Conservation (phyloP, 2,888 invertebrate genomes). For the Metacarcinus magister region DNA sequence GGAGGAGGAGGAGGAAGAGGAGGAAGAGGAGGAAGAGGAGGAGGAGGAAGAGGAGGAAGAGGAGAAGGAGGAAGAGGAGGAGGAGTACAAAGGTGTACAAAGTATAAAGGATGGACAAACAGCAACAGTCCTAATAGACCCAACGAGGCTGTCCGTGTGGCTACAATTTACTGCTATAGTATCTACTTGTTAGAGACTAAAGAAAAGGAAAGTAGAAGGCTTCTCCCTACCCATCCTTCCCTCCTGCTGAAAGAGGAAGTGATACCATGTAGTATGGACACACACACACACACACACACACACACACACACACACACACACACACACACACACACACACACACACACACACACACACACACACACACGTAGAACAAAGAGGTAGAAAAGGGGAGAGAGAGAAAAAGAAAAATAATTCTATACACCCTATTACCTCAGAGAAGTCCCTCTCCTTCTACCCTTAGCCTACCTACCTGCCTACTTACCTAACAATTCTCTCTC, state of each 20-base stretch:
- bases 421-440: not conserved
- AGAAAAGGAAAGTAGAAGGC: no score
- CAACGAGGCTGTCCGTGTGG: no score
- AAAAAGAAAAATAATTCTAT: not conserved
- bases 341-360: no score
- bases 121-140: no score
- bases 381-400: not conserved
- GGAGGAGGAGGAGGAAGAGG: not conserved
- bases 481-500: conserved; percentile 43
- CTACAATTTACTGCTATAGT: no score
- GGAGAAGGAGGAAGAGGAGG: not conserved
- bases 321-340: not conserved
- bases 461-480: not conserved
- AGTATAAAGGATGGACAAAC: not conserved
- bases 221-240: no score
- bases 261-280: not conserved
- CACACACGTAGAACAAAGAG: not conserved
- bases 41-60: not conserved
- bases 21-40: not conserved
- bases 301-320: not conserved
- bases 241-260: no score
- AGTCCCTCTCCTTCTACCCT: not conserved
- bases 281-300: not conserved
- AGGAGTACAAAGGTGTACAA: not conserved
- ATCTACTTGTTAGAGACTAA: no score